Evolutionary conservation across 2,797 vertebrate species (phyloP).

Genomic region (Antennarius maculatus): DNA sequence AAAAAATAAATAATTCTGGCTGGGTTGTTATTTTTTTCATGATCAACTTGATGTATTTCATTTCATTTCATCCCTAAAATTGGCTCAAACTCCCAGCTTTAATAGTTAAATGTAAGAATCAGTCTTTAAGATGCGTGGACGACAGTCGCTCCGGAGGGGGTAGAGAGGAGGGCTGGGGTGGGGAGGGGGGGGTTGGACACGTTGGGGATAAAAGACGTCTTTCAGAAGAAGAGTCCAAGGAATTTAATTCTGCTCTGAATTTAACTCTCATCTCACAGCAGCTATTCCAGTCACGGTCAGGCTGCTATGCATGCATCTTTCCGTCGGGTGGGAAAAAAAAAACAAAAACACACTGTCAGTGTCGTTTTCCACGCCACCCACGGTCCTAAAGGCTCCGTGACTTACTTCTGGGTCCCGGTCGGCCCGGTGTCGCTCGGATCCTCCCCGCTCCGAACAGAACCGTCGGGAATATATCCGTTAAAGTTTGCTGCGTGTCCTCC

Average conservation of each 20-base stretch:
- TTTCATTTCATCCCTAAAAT: not conserved
- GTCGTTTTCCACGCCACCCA: conserved; percentile 35
- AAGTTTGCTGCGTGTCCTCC: conserved; percentile 68
- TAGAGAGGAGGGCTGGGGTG: no score
- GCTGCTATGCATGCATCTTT: conserved; percentile 64
- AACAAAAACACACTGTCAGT: conserved; percentile 42
- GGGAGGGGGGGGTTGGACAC: not conserved
- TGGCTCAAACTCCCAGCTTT: not conserved
- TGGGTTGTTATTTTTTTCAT: not conserved
- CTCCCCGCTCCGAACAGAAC: conserved; percentile 5
- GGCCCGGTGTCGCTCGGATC: conserved; percentile 21
- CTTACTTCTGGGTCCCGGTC: conserved; percentile 48
- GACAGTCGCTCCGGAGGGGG: not conserved
- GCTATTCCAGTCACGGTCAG: conserved; percentile 77
- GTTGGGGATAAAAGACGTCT: not conserved
- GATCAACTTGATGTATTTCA: not conserved
- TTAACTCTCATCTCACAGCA: conserved; percentile 46
- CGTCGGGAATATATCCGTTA: conserved; percentile 31
- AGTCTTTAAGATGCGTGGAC: conserved; percentile 13
- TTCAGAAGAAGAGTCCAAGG: not conserved
- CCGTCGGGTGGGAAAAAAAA: conserved; percentile 26
- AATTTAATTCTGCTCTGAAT: conserved; percentile 25
- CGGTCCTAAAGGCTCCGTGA: conserved; percentile 30
- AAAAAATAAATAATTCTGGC: not conserved
- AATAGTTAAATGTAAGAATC: not conserved